Percentiles rank a stretch among this genome's conserved stretches.
Conservation (phyloP, 2,113 vertebrate species). For the Salvelinus namaycush region DNA sequence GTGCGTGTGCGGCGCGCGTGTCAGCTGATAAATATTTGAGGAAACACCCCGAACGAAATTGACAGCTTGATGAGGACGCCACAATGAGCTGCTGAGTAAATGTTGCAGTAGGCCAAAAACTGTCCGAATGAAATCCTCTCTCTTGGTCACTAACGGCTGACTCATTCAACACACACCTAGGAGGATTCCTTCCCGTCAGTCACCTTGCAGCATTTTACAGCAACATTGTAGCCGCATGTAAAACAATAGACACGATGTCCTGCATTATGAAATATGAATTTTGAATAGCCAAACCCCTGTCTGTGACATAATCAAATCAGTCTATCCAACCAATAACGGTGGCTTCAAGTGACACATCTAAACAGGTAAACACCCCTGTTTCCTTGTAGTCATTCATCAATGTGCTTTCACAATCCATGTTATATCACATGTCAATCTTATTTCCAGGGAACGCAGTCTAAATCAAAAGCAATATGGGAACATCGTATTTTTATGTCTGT, state of each 20-base stretch:
- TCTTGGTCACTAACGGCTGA: constrained; percentile 40
- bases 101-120: neutral
- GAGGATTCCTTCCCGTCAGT: neutral
- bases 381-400: neutral
- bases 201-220: neutral
- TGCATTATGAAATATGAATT: neutral
- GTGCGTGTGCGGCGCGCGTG: constrained; percentile 26
- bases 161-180: constrained; percentile 32
- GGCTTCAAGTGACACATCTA: neutral
- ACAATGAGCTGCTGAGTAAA: constrained; percentile 3
- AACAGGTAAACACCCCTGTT: neutral
- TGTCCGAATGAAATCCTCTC: constrained; percentile 4
- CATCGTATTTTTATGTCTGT: constrained; percentile 53
- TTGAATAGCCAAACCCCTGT: neutral
- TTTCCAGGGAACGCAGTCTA: constrained; percentile 28
- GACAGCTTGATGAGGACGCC: constrained; percentile 11
- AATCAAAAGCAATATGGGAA: constrained; percentile 54
- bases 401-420: neutral
- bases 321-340: neutral
- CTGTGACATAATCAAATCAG: neutral
- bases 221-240: neutral
- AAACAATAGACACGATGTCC: neutral
- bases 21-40: constrained; percentile 33
- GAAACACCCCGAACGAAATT: constrained; percentile 59
- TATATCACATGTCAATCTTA: neutral